Conservation (phyloP, 2,888 invertebrate species). For the Timema podura region DNA sequence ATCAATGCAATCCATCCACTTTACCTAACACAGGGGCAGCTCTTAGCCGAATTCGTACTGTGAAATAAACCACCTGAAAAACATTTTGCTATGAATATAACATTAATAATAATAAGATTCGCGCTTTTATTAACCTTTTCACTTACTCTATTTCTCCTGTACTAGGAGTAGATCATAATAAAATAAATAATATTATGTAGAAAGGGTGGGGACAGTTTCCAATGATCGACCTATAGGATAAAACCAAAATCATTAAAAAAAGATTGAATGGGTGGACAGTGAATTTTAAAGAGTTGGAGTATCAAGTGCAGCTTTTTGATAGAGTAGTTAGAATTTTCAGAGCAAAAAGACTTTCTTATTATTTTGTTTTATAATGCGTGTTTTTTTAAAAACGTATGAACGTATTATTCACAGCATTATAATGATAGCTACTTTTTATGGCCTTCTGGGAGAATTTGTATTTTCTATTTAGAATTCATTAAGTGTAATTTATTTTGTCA, state of each 20-base stretch:
- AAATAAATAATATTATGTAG: conserved; percentile 7
- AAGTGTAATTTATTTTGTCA: too few relatives aligned
- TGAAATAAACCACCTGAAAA: too few relatives aligned
- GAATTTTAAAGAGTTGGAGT: conserved; percentile 15
- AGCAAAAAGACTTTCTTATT: conserved; percentile 7
- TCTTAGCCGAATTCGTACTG: neutral
- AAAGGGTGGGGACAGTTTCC: too few relatives aligned
- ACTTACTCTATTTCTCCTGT: conserved; percentile 11
- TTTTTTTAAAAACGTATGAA: too few relatives aligned
- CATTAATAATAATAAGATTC: conserved; percentile 5
- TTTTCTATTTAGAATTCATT: too few relatives aligned
- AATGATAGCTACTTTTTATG: too few relatives aligned
- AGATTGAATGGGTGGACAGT: too few relatives aligned
- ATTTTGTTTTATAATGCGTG: neutral
- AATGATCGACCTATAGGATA: too few relatives aligned
- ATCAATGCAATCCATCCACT: neutral
- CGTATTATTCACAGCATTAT: too few relatives aligned
- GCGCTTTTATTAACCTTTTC: conserved; percentile 9
- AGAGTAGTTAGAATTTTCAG: conserved; percentile 15
- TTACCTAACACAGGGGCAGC: conserved; percentile 8
- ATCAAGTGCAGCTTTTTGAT: conserved; percentile 17
- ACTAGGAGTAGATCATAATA: neutral
- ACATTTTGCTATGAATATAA: conserved; percentile 11
- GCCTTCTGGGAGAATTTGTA: too few relatives aligned
- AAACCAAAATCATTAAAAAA: too few relatives aligned